Base-by-base conservation (phyloP, 2,797 vertebrate genomes). In the Oryzias sinensis region DNA sequence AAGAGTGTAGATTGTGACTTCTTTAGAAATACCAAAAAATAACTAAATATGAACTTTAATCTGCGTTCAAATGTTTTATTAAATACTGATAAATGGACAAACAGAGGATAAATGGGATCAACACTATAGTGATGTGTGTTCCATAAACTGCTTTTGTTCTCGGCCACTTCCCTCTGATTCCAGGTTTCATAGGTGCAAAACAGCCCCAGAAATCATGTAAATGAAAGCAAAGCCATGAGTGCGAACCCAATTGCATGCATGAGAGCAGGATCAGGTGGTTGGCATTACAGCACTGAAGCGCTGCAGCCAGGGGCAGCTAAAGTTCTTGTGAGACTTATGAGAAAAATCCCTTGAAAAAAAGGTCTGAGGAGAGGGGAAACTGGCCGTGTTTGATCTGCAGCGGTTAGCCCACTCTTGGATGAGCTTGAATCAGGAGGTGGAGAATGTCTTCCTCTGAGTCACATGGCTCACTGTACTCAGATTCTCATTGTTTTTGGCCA, bases 181-280 rank as follows among this genome's bases (percentile, higher is more conserved):
- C 43, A 20, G 18, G 43, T 46, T 37, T 46, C 43, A 43, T 25
- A 46, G 59, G 16, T 42, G 18, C 58, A 45, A 70, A 71, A 73
- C 54, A 42, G 59, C 65, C 64, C 54, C 54, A 64, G 73, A 77
- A 76, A 87, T 80, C 77, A 82, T 56, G 77, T 73, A 85, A 90
- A 84, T 82, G 76, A 76, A 59, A 85, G 71, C 78, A 77, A 80
- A 80, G 76, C 82, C 68, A 65, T 54, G 42, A 80, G 81, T 63
- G 74, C 74, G 81, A 74, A 67, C 66, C 77, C 78, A 79, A 70
- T 65, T 79, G 85, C 87, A 84, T 85, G 87, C 79, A 76, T 86
- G 79, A 84, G 74, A 81, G 79, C 77, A 49, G 69, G 87, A 88
- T 92, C 91, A 92, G 89, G 90, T 90, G 90, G 85, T 91, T 90